These are phyloP conservation scores for Tapera naevia DNA, from an alignment of 2,797 vertebrate species.

Conservation along the genomic window DNA sequence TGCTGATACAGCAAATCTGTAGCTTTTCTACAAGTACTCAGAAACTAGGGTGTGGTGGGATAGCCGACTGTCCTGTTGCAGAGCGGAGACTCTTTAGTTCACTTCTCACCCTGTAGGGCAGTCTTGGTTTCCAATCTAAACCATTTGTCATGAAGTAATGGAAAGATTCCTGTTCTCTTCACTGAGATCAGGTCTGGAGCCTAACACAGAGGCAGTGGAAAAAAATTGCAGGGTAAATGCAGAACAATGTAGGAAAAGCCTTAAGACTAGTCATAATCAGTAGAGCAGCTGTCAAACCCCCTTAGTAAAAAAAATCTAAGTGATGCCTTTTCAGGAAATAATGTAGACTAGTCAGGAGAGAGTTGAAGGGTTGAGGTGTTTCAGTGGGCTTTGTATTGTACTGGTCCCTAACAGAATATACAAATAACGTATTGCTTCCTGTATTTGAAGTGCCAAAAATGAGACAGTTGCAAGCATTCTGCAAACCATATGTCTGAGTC, in stretches of 20 bases:
- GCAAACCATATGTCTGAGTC: constrained; percentile 64
- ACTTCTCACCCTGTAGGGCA: not conserved
- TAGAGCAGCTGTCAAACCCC: constrained; percentile 47
- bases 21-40: constrained; percentile 3
- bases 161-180: constrained; percentile 46
- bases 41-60: not conserved
- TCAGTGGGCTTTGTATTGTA: constrained; percentile 60
- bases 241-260: constrained; percentile 26
- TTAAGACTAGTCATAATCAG: constrained; percentile 18
- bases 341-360: constrained; percentile 46
- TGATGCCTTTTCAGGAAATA: constrained; percentile 57
- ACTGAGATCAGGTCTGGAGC: constrained; percentile 35
- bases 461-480: constrained; percentile 60
- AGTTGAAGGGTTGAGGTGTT: constrained; percentile 50
- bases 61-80: not conserved
- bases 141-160: constrained; percentile 32
- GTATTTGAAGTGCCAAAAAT: constrained; percentile 64
- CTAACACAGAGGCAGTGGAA: not conserved
- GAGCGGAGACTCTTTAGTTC: not conserved
- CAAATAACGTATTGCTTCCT: constrained; percentile 69
- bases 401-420: constrained; percentile 61
- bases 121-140: constrained; percentile 24
- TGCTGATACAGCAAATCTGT: constrained; percentile 41
- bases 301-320: constrained; percentile 26
- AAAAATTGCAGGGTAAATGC: constrained; percentile 10